Conservation (phyloP, 2,113 vertebrate species). For the Pandion haliaetus region DNA sequence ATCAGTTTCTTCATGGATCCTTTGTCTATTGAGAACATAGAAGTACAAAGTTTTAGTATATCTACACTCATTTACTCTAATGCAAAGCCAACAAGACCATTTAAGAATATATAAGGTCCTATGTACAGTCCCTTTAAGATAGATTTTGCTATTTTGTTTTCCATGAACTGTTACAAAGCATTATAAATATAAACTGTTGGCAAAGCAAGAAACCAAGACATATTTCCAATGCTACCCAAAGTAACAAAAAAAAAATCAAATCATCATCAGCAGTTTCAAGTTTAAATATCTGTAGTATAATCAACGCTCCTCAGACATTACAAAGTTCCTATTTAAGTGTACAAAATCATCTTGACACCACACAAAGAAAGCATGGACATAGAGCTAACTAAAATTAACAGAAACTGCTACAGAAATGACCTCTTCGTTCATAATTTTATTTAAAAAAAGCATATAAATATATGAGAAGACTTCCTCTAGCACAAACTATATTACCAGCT, state of each 20-base stretch:
- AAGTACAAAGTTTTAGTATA: background rate
- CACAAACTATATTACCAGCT: slow-evolving; percentile 23
- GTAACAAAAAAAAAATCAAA: background rate
- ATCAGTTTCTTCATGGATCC: background rate
- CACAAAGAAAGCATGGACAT: background rate
- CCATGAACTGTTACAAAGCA: background rate
- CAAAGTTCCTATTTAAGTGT: background rate
- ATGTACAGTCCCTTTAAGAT: background rate
- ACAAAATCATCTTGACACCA: background rate
- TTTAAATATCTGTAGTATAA: background rate
- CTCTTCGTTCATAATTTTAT: background rate
- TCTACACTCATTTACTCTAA: background rate
- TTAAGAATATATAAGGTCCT: background rate
- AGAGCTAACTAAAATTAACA: background rate
- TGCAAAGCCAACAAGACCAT: background rate
- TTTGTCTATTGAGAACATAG: background rate
- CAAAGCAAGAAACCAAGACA: background rate
- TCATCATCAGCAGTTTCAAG: background rate
- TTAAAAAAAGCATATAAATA: background rate
- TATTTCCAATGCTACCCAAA: background rate
- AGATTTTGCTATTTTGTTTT: background rate
- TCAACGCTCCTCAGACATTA: background rate
- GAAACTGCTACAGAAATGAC: background rate
- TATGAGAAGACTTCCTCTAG: background rate
- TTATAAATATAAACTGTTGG: background rate